Evolutionary conservation across 2,888 invertebrate genomes (phyloP).

Genomic region (Xylocampa areola): DNA sequence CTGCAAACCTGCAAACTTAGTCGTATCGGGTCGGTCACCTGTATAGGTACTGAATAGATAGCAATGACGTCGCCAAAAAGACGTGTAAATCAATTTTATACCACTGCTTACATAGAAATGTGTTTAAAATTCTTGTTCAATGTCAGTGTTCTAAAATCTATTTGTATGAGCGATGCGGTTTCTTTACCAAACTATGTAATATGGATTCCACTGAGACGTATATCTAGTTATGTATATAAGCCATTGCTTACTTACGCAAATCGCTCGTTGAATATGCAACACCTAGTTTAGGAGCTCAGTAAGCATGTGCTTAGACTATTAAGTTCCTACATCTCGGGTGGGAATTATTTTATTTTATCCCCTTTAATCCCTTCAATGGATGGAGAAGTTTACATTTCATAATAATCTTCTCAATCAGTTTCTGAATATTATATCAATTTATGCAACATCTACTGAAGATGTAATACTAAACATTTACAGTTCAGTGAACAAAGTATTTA

Average conservation of each 20-base stretch:
- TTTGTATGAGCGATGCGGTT: conserved; percentile 33
- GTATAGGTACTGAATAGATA: too few species aligned
- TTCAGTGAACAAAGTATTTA: background rate
- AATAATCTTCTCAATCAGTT: conserved; percentile 10
- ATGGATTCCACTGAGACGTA: conserved; percentile 61
- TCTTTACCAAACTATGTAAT: conserved; percentile 60
- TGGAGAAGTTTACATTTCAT: conserved; percentile 32
- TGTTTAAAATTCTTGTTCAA: background rate
- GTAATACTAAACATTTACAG: background rate
- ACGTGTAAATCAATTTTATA: too few species aligned
- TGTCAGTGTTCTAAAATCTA: background rate
- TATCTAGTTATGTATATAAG: conserved; percentile 81
- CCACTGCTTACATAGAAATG: too few species aligned
- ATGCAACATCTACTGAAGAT: background rate
- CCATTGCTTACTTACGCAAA: conserved; percentile 89
- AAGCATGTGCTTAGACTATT: conserved; percentile 88
- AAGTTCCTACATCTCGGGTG: conserved; percentile 79
- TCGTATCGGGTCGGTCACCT: too few species aligned
- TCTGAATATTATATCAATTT: background rate
- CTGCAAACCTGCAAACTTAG: too few species aligned
- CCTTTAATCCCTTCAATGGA: conserved; percentile 60
- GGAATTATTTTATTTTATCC: conserved; percentile 68
- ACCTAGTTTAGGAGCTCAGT: conserved; percentile 86
- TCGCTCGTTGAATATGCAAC: conserved; percentile 89
- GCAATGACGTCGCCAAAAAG: too few species aligned